Evolutionary conservation across 2,888 invertebrate species (phyloP).

Genomic region (Xylota sylvarum): DNA sequence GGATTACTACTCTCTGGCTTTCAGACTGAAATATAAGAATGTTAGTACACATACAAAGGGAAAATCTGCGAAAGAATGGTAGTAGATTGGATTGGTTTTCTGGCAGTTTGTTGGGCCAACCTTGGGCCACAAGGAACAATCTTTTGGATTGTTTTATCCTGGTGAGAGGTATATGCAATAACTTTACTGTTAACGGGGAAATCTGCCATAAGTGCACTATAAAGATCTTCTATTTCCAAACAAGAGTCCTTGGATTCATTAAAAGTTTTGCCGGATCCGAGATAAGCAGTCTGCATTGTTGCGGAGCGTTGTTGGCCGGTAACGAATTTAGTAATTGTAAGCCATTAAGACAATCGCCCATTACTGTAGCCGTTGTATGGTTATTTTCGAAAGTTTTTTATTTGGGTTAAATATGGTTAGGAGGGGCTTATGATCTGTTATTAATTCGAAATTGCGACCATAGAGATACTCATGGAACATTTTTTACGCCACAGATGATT

Average conservation of each 20-base stretch:
- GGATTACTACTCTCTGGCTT: constrained; percentile 13
- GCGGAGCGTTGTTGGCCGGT: constrained; percentile 4
- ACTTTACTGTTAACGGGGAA: constrained; percentile 11
- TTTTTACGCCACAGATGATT: no score
- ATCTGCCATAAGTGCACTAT: constrained; percentile 1
- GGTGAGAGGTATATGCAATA: constrained; percentile 11
- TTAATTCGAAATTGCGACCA: no score
- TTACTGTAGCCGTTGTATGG: constrained; percentile 49
- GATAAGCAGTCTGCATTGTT: constrained; percentile 5
- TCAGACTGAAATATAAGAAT: constrained; percentile 23
- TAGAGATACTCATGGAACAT: no score
- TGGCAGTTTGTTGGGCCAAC: constrained; percentile 27
- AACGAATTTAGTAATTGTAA: constrained; percentile 6
- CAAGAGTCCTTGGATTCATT: not conserved
- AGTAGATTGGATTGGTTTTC: constrained; percentile 1
- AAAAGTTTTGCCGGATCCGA: constrained; percentile 17
- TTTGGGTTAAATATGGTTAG: constrained; percentile 52
- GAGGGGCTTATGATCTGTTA: no score
- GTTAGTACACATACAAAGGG: constrained; percentile 11
- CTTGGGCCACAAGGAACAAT: constrained; percentile 1
- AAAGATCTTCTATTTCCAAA: not conserved
- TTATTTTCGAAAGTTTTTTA: constrained; percentile 52
- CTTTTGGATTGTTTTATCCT: constrained; percentile 6
- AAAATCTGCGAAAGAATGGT: constrained; percentile 18
- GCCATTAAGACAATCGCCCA: constrained; percentile 41